A percentile compares a stretch with the other conserved stretches of the same genome.
These are phyloP conservation scores for Chaetogeoica ovagalla DNA, from an alignment of 2,888 invertebrate species.

Conservation along the genomic window DNA sequence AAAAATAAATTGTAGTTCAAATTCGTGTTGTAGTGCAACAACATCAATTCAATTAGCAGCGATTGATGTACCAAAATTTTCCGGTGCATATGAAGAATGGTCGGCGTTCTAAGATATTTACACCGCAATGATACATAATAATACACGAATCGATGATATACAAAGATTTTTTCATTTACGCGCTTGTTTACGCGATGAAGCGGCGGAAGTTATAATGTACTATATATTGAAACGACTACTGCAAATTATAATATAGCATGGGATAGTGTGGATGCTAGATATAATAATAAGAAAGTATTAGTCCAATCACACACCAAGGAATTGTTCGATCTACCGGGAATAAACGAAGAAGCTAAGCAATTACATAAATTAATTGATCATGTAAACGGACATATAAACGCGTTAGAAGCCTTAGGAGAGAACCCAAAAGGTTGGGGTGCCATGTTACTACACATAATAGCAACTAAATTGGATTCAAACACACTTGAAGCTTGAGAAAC, in stretches of 20 bases:
- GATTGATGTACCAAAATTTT: not conserved
- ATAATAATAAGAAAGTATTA: conserved; percentile 6
- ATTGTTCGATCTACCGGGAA: not conserved
- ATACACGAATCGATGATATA: not conserved
- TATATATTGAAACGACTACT: not conserved
- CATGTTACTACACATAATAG: not conserved
- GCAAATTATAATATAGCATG: not conserved
- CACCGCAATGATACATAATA: not conserved
- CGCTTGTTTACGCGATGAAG: not conserved
- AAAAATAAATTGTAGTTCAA: not conserved
- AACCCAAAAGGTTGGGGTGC: not conserved
- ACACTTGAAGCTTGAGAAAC: conserved; percentile 4
- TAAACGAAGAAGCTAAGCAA: not conserved
- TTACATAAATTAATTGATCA: not conserved
- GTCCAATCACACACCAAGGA: not conserved
- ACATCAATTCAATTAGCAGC: not conserved
- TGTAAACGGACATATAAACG: not conserved
- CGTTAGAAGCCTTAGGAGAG: not conserved
- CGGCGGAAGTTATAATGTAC: not conserved
- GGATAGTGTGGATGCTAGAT: not conserved
- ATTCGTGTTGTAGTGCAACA: not conserved
- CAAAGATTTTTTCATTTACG: not conserved
- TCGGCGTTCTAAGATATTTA: not conserved
- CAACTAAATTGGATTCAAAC: not conserved
- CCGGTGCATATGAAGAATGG: conserved; percentile 2